Conservation (phyloP, 2,113 vertebrate species). For the Gasterosteus nipponicus region DNA sequence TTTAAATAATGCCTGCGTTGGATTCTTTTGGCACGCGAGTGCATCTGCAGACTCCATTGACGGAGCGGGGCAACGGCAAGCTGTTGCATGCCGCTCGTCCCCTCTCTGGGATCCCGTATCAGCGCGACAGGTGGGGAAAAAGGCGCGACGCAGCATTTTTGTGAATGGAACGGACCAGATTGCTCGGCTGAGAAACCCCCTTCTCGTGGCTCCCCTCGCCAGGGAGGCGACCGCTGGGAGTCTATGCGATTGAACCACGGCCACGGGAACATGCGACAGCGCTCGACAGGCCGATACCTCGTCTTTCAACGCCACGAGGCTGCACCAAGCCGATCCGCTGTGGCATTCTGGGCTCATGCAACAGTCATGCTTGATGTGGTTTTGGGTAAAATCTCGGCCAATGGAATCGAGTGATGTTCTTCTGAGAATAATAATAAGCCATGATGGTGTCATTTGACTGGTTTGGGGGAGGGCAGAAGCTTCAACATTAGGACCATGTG, state of each 20-base stretch:
- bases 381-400: not conserved
- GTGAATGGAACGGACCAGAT: conserved; percentile 70
- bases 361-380: not conserved
- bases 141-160: conserved; percentile 58
- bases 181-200: conserved; percentile 58
- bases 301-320: not conserved
- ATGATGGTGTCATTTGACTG: not conserved
- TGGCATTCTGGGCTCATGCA: not conserved
- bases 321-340: not conserved
- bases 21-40: conserved; percentile 42
- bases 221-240: conserved; percentile 39
- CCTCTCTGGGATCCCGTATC: conserved; percentile 45
- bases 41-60: conserved; percentile 43
- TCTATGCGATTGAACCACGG: conserved; percentile 23
- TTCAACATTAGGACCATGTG: not conserved
- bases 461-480: not conserved
- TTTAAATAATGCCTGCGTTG: conserved; percentile 60
- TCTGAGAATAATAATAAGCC: not conserved
- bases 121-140: conserved; percentile 55
- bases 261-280: conserved; percentile 21
- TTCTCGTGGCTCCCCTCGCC: conserved; percentile 56
- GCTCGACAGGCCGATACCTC: conserved; percentile 6
- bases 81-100: conserved; percentile 33
- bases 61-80: conserved; percentile 39
- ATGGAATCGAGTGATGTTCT: not conserved